These are phyloP conservation scores for Holothuria glaberrima DNA, from an alignment of 35 echinoderm and acorn worm species.

Conservation along the genomic window DNA sequence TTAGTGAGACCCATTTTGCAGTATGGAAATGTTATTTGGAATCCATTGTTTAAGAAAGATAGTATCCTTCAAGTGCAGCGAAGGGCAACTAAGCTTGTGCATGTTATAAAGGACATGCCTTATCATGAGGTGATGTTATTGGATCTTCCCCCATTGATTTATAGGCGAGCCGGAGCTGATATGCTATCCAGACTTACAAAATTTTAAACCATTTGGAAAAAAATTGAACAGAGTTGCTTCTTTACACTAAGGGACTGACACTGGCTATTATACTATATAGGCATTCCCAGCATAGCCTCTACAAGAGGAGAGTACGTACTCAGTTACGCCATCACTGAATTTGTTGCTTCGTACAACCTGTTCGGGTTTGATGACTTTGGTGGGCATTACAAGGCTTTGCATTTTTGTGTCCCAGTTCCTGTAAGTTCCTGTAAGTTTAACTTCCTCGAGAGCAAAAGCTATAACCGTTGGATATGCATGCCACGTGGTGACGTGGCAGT, in stretches of 20 bases:
- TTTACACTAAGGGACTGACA: neutral
- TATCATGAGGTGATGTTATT: neutral
- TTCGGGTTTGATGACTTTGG: too few relatives aligned
- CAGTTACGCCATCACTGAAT: neutral
- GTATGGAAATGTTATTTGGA: neutral
- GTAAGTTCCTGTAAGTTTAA: too few relatives aligned
- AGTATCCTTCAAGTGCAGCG: too few relatives aligned
- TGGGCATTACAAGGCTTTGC: too few relatives aligned
- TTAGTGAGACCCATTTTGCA: neutral
- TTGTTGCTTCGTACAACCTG: too few relatives aligned
- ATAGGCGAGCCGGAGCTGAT: conserved; percentile 4
- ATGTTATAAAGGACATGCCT: neutral
- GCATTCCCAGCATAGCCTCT: conserved; percentile 1
- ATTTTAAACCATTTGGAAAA: neutral
- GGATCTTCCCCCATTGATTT: neutral
- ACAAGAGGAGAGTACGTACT: neutral
- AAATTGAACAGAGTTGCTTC: neutral
- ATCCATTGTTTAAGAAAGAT: neutral
- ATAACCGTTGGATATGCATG: too few relatives aligned
- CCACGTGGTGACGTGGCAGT: too few relatives aligned
- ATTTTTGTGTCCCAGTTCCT: too few relatives aligned
- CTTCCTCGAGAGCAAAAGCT: too few relatives aligned
- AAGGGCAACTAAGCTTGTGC: neutral
- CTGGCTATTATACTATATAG: neutral
- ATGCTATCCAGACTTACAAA: neutral